phyloP scores from a whole-genome alignment of 2,888 invertebrate genomes.

The Camptogramma bilineatum region DNA sequence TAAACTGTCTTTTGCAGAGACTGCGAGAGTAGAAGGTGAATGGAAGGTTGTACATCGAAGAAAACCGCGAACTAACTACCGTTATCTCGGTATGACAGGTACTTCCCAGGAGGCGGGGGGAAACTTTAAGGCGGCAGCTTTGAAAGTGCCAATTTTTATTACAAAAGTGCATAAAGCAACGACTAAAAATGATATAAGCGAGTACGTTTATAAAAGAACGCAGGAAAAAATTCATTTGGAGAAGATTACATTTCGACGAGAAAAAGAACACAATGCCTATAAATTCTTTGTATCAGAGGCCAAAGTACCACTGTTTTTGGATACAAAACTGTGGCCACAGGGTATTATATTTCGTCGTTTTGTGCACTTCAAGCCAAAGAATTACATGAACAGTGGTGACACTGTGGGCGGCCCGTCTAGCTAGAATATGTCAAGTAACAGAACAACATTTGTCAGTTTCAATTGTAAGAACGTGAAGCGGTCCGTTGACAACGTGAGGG shows the following conservation, averaged over 20 bases:
- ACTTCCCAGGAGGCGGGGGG: not conserved
- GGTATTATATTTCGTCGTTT: not conserved
- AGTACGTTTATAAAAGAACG: not conserved
- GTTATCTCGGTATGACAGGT: not conserved
- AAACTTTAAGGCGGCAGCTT: not conserved
- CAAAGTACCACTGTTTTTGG: not conserved
- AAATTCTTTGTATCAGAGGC: not conserved
- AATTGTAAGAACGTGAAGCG: constrained; percentile 33
- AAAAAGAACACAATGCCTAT: not conserved
- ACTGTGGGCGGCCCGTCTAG: not conserved
- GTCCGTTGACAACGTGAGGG: constrained; percentile 37
- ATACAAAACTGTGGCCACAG: not conserved
- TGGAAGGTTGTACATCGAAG: not conserved
- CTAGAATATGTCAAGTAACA: not conserved
- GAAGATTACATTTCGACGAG: not conserved
- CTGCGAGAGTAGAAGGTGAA: not conserved
- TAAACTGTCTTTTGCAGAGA: too few species aligned
- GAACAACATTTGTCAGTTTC: not conserved
- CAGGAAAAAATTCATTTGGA: not conserved
- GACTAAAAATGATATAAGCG: not conserved
- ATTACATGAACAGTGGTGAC: not conserved
- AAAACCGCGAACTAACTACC: not conserved
- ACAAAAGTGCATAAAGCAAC: not conserved
- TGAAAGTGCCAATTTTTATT: not conserved
- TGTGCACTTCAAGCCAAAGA: not conserved